Evolutionary conservation across 1,140 invertebrate genomes (phyloP).

Genomic region (Cydia strobilella): DNA sequence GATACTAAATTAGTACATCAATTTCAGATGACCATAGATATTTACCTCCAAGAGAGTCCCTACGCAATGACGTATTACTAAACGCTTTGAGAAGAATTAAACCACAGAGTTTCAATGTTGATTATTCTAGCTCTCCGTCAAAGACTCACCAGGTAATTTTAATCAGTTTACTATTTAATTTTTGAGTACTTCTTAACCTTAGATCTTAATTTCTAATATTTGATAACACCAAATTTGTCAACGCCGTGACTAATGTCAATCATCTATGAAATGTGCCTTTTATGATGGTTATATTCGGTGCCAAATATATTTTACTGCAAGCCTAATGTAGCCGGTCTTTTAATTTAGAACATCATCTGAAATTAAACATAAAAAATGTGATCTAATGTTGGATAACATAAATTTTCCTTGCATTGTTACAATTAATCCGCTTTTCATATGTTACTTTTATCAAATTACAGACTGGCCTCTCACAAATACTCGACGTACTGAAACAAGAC

Average conservation of each 20-base stretch:
- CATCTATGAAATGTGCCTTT: too few relatives aligned
- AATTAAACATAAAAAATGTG: too few relatives aligned
- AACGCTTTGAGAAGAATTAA: slow-evolving; percentile 59
- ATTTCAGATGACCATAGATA: slow-evolving; percentile 74
- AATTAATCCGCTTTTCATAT: too few relatives aligned
- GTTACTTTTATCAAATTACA: neutral
- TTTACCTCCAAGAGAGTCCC: slow-evolving; percentile 62
- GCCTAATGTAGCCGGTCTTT: too few relatives aligned
- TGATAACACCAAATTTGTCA: too few relatives aligned
- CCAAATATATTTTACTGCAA: too few relatives aligned
- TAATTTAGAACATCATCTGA: too few relatives aligned
- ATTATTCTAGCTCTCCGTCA: slow-evolving; percentile 51
- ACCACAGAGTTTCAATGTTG: slow-evolving; percentile 65
- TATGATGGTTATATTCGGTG: too few relatives aligned
- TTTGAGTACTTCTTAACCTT: neutral
- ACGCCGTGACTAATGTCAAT: too few relatives aligned
- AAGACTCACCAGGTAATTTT: slow-evolving; percentile 53
- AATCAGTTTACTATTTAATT: neutral
- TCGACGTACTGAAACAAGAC: slow-evolving; percentile 73
- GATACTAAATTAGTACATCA: neutral
- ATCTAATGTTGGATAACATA: too few relatives aligned
- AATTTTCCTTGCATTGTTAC: too few relatives aligned
- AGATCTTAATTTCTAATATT: too few relatives aligned
- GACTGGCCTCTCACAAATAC: slow-evolving; percentile 59
- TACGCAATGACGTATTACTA: slow-evolving; percentile 62